Base-by-base conservation (phyloP, 2,888 invertebrate species). In the Agriopis leucophaearia region DNA sequence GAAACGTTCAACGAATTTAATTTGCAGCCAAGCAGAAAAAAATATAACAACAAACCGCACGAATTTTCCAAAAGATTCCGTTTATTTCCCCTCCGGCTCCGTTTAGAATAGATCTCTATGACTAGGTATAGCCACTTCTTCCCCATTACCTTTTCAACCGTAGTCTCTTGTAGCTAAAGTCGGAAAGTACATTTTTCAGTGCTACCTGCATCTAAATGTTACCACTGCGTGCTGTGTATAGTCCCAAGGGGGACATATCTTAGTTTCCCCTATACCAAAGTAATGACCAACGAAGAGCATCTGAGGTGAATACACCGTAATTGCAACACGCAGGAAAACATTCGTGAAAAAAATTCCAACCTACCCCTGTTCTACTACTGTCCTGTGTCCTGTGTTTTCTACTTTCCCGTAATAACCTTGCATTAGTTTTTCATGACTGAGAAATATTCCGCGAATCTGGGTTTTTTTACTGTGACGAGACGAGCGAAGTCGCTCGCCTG, bases 281-380 rank as follows among this genome's bases (percentile, higher is more conserved):
- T 78, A 81, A 80, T 79, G 77, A 79, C 77, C 76, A 73, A 74
- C 75, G 71, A 75, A 85, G 79, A 80, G 78, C 73, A 77, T 68
- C 77, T 74, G 76, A 86, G 86, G 87, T 88, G 86, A 89, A 89
- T 84, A 88, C 81, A 81, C 84, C 75, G 77, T 83, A 81, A 87
- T 82, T 84, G 80, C 80, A 68, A 70, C 76, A 77, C 73, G 71
- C 82, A 75, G 75, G 57, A 73, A 75, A 77, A 66, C 73, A 74
- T 74, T 70, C 38, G 60, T 67, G 68, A 50, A 55, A 36, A 35
- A 45, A 45, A n/a, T 45, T 45, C 35, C 50, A 60, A 16, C 8
- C 16, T 15, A 5, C 5, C 8, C 38, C 38, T 38, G 38, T 38
- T 10, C 38, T 38, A 5, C 27, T 27, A 3, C 27, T 27, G 27